A percentile compares a stretch with the other conserved stretches of the same genome.
These are phyloP conservation scores for Aphelinus atriplicis DNA, from an alignment of 1,140 invertebrate genomes.

Conservation along the genomic window DNA sequence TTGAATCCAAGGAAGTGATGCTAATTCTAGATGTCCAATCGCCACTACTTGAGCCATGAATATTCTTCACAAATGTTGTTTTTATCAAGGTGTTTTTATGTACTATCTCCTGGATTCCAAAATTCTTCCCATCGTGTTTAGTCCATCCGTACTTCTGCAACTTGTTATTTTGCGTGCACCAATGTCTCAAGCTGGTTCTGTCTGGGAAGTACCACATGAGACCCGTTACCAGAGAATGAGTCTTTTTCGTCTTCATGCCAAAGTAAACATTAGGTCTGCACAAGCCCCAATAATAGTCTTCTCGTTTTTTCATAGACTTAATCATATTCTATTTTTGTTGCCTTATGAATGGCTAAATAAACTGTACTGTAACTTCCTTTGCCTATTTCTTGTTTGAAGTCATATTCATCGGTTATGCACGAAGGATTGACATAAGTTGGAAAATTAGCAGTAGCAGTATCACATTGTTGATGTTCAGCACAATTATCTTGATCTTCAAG, in stretches of 20 bases:
- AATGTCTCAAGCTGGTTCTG: constrained; percentile 76
- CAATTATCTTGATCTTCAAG: no score
- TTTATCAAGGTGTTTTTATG: constrained; percentile 82
- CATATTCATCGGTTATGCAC: no score
- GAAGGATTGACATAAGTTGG: no score
- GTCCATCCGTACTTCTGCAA: constrained; percentile 86
- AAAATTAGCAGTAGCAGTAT: no score
- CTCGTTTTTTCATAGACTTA: no score
- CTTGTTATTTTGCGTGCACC: constrained; percentile 91
- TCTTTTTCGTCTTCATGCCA: constrained; percentile 89
- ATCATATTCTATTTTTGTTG: no score
- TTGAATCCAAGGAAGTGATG: constrained; percentile 62
- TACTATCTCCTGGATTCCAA: constrained; percentile 90
- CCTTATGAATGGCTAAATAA: no score
- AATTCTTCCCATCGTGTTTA: constrained; percentile 90
- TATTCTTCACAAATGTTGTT: constrained; percentile 90
- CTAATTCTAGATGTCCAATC: constrained; percentile 92
- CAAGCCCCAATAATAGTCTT: constrained; percentile 91
- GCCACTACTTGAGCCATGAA: constrained; percentile 82
- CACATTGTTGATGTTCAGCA: no score
- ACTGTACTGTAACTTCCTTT: no score
- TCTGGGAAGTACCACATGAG: constrained; percentile 95
- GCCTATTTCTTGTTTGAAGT: no score
- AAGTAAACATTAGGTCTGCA: constrained; percentile 91
- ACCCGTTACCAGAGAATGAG: constrained; percentile 87